Conservation (phyloP, 2,888 invertebrate genomes). For the Spisula solida region DNA sequence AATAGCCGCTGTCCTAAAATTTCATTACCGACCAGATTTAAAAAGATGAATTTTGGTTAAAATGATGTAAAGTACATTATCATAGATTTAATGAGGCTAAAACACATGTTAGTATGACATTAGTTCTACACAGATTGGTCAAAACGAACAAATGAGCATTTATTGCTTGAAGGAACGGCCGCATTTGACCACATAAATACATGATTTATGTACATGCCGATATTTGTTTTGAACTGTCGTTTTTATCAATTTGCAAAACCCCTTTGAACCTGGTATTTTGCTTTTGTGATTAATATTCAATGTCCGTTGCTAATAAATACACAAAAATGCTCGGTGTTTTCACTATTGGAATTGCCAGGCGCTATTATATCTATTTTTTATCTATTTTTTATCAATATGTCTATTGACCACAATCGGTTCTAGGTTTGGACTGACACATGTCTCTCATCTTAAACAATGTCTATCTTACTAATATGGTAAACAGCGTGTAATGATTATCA, state of each 20-base stretch:
- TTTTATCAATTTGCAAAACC: background rate
- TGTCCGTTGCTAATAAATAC: no score
- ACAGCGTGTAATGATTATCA: no score
- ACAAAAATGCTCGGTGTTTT: no score
- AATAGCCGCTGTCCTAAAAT: conserved; percentile 10
- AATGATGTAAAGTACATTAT: conserved; percentile 23
- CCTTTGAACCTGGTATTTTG: no score
- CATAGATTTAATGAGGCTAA: conserved; percentile 1
- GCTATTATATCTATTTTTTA: no score
- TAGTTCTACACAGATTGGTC: background rate
- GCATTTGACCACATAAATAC: background rate
- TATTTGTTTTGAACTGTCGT: background rate
- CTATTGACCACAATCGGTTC: no score
- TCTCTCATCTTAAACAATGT: no score
- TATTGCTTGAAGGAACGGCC: background rate
- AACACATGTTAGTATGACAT: conserved; percentile 12
- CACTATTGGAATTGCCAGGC: no score
- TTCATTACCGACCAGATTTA: conserved; percentile 2
- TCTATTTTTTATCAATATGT: no score
- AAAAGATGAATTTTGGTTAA: conserved; percentile 13
- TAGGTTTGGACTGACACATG: no score
- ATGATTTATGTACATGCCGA: background rate
- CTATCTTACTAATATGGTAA: no score
- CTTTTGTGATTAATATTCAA: no score
- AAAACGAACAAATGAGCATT: conserved; percentile 4